These are phyloP conservation scores for Gymnocephalus cernua DNA, from an alignment of 2,113 vertebrate species.

Conservation along the genomic window DNA sequence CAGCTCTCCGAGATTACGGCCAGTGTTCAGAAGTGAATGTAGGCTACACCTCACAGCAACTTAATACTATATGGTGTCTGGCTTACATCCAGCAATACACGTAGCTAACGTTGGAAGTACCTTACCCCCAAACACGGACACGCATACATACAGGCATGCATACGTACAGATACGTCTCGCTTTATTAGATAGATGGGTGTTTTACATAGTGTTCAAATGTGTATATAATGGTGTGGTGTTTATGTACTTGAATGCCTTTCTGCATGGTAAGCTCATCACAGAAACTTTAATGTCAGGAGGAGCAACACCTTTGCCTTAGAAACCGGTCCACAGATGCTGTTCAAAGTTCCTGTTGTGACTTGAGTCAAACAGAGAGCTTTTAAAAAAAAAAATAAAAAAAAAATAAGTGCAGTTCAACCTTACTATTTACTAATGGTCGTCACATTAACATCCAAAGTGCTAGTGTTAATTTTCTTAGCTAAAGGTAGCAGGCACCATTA, in stretches of 20 bases:
- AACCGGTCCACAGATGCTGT: slow-evolving; percentile 19
- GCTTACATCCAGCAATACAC: no score
- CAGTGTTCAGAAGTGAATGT: no score
- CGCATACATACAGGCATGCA: no score
- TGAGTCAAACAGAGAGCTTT: background rate
- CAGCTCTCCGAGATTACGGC: no score
- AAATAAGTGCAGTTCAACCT: background rate
- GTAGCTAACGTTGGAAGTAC: no score
- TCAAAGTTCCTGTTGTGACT: background rate
- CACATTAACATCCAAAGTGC: background rate
- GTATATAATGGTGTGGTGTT: slow-evolving; percentile 19
- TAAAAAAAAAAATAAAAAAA: background rate
- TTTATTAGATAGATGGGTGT: no score
- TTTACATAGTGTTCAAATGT: slow-evolving; percentile 11
- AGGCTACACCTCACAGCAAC: no score
- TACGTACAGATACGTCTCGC: no score
- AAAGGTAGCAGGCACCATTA: background rate
- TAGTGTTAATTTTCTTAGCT: background rate
- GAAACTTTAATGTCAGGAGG: slow-evolving; percentile 18
- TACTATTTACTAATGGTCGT: background rate
- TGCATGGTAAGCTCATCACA: slow-evolving; percentile 32
- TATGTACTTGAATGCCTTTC: slow-evolving; percentile 37
- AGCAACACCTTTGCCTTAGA: slow-evolving; percentile 48
- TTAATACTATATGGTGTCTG: no score
- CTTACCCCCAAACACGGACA: no score